Conservation (phyloP, 2,888 invertebrate genomes). For the Crocallis elinguaria region DNA sequence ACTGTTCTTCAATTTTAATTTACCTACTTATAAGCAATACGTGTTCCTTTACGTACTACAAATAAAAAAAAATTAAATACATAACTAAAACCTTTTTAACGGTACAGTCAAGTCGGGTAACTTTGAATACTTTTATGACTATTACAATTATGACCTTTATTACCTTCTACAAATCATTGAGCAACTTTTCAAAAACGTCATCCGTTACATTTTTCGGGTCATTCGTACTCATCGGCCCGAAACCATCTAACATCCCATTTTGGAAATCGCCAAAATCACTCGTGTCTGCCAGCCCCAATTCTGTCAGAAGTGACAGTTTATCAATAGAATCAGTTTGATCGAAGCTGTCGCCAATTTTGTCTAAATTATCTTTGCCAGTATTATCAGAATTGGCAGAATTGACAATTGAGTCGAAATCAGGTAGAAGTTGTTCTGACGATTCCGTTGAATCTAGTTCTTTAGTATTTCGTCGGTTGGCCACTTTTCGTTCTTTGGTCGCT, state of each 20-base stretch:
- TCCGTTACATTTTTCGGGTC: constrained; percentile 45
- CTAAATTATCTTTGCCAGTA: constrained; percentile 42
- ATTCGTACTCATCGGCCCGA: constrained; percentile 52
- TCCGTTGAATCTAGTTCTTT: constrained; percentile 66
- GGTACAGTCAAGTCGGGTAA: no score
- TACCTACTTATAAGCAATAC: no score
- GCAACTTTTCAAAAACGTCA: constrained; percentile 74
- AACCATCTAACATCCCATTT: constrained; percentile 65
- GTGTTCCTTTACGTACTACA: no score
- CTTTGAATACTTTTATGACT: no score
- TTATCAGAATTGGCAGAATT: constrained; percentile 30
- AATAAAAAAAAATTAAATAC: no score
- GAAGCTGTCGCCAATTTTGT: constrained; percentile 47
- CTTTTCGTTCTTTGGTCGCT: constrained; percentile 72
- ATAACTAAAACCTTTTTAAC: no score
- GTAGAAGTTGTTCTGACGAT: constrained; percentile 67
- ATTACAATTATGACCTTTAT: no score
- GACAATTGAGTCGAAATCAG: constrained; percentile 57
- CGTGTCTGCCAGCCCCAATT: constrained; percentile 82
- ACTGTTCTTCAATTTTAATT: no score
- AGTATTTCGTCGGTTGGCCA: constrained; percentile 61
- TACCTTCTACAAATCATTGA: constrained; percentile 61
- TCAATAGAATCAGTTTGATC: constrained; percentile 51
- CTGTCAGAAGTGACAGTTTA: constrained; percentile 79
- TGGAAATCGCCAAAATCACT: constrained; percentile 76